Conservation (phyloP, 2,888 invertebrate genomes). For the Formica aserva region DNA sequence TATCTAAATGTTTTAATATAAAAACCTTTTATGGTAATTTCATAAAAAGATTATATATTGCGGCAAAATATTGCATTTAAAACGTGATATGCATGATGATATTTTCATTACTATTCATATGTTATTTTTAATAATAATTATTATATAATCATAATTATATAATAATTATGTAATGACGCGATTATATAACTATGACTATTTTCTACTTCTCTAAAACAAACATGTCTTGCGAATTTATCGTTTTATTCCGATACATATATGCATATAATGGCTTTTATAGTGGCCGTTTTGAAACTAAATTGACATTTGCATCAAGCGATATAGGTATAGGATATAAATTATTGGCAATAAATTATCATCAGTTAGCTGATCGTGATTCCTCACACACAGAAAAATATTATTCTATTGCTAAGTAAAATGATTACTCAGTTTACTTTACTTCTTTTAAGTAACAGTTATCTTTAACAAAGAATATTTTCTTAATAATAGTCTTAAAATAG, state of each 20-base stretch:
- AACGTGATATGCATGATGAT: not conserved
- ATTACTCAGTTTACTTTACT: too few relatives aligned
- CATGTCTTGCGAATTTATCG: not conserved
- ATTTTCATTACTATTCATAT: too few relatives aligned
- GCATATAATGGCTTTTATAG: not conserved
- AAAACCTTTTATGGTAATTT: not conserved
- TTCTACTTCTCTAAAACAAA: not conserved
- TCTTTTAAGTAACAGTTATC: too few relatives aligned
- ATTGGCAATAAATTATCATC: not conserved
- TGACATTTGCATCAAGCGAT: not conserved
- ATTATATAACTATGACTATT: not conserved
- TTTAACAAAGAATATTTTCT: too few relatives aligned
- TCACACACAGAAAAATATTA: too few relatives aligned
- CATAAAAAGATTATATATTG: not conserved
- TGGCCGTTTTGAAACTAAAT: not conserved
- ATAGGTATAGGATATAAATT: not conserved
- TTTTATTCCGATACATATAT: too few relatives aligned
- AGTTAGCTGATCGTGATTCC: not conserved
- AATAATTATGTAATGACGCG: not conserved
- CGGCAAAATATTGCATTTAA: not conserved
- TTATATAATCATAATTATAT: not conserved
- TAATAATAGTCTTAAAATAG: too few relatives aligned
- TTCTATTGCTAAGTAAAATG: too few relatives aligned
- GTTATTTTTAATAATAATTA: too few relatives aligned
- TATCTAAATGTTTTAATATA: not conserved